Base-by-base conservation (phyloP, 2,888 invertebrate genomes). In the Taenaris catops region DNA sequence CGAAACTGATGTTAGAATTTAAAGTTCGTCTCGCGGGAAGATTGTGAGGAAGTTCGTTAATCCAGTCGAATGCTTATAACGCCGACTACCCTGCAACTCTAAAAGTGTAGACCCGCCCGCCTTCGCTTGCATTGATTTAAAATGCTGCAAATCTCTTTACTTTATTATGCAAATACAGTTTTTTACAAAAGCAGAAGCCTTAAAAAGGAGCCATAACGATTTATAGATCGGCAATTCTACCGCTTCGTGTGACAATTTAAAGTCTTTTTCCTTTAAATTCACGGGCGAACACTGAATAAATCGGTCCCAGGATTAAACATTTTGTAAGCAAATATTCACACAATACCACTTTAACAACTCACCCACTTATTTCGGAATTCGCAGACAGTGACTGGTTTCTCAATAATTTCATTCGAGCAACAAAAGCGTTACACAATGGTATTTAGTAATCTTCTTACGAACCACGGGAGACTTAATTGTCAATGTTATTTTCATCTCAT, bases 1-100 rank as follows among this genome's bases (percentile, higher is more conserved):
- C 53, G 49, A 71, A 74, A 70, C 72, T 69, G 68, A 74, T 75
- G 73, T 70, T 61, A 67, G 72, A 78, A 73, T 74, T 78, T 79
- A 68, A 73, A 75, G 70, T 79, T 73, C 41, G 55, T 57, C 55
- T 62, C 57, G 53, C 57, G 60, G 58, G 60, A 66, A 66, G 66
- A 65, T 61, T 63, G 56, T 48, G 44, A 50, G 58, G 57, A 66
- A 75, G 68, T 75, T 75, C 40, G 55, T 66, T 76, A 76, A 75
- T 69, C 71, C 71, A 55, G 48, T 51, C 44, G 57, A 60, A 63
- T 59, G 60, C 54, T 53, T 50, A 43, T 46, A 47, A 24, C 41
- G 39, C 41, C 34, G 44, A 46, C 42, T 47, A 44, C 34, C 38
- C 38, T 19, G 34, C 41, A 36, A 23, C 16, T 31, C 21, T 23